phyloP scores from a whole-genome alignment of 1,140 invertebrate species.

The Berghia stephanieae region DNA sequence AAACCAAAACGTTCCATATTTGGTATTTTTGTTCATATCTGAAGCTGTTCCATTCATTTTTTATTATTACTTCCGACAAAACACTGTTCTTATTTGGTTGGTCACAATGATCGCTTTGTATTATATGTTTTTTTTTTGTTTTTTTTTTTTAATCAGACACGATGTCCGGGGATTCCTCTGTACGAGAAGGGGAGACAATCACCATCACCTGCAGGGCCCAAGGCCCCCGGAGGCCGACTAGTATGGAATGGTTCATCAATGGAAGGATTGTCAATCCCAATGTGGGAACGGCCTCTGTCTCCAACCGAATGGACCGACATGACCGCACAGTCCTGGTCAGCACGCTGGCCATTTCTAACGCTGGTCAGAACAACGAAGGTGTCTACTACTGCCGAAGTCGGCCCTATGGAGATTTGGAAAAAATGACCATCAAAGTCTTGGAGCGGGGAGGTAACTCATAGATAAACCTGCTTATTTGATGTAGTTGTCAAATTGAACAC shows the following conservation, averaged over 20 bases:
- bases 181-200: conserved; percentile 21
- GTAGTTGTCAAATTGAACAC: too few species aligned
- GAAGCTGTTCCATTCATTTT: too few species aligned
- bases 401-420: conserved; percentile 32
- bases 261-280: conserved; percentile 20
- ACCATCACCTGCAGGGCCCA: conserved; percentile 30
- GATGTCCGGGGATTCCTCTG: conserved; percentile 28
- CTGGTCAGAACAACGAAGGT: conserved; percentile 19
- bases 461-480: too few species aligned
- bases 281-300: conserved; percentile 4
- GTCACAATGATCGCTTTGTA: too few species aligned
- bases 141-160: too few species aligned
- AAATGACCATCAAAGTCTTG: conserved; percentile 20
- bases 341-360: conserved; percentile 30
- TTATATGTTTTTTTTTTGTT: too few species aligned
- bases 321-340: conserved; percentile 22
- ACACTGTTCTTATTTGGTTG: too few species aligned
- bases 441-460: too few species aligned
- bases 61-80: too few species aligned
- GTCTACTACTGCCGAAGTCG: conserved; percentile 36
- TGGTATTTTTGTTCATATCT: too few species aligned
- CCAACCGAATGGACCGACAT: background rate
- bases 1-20: too few species aligned
- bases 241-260: conserved; percentile 41
- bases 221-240: conserved; percentile 18